These are phyloP conservation scores for Lasioglossum malachurum DNA, from an alignment of 2,888 invertebrate species.

Conservation along the genomic window DNA sequence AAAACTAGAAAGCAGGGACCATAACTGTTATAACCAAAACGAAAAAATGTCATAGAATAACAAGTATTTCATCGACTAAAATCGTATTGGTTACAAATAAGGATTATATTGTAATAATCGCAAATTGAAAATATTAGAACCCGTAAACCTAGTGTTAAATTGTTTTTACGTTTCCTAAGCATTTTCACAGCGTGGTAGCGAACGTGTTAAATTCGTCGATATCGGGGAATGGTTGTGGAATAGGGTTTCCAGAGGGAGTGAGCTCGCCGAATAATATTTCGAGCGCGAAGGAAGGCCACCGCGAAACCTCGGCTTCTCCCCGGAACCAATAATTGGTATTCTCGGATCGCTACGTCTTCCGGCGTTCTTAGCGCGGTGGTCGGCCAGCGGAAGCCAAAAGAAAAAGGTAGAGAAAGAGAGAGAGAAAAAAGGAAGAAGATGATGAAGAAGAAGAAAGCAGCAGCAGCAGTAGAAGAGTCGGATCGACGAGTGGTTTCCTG, in stretches of 20 bases:
- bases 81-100: no score
- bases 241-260: background rate
- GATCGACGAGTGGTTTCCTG: slow-evolving; percentile 44
- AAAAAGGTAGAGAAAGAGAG: background rate
- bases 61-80: no score
- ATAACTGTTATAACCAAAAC: no score
- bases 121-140: no score
- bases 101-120: no score
- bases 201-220: background rate
- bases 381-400: background rate
- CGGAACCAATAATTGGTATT: slow-evolving; percentile 49
- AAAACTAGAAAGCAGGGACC: no score
- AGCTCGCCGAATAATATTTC: background rate
- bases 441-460: slow-evolving; percentile 5
- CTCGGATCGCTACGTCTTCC: slow-evolving; percentile 41
- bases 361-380: slow-evolving; percentile 46
- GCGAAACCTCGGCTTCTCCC: slow-evolving; percentile 4
- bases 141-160: no score
- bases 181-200: no score
- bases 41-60: no score
- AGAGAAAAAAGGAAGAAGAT: background rate
- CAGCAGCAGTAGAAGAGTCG: background rate
- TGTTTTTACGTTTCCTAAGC: no score
- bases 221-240: background rate
- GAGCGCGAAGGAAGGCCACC: background rate